A percentile compares a stretch with the other conserved stretches of the same genome.
These are phyloP conservation scores for Perca fluviatilis DNA, from an alignment of 2,113 vertebrate genomes.

Conservation along the genomic window DNA sequence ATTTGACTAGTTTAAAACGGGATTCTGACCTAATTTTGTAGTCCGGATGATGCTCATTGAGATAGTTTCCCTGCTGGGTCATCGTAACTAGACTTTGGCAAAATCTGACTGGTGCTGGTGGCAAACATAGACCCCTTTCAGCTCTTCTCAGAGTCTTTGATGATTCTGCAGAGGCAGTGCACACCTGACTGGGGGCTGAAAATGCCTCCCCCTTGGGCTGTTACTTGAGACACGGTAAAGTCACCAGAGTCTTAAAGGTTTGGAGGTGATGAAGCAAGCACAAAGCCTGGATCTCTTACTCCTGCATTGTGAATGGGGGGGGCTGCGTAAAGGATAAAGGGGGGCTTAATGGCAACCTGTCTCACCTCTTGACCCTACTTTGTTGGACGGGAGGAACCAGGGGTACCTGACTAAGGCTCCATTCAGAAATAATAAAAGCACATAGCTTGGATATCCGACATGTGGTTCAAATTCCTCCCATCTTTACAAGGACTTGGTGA, in stretches of 20 bases:
- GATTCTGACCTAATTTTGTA: slow-evolving; percentile 31
- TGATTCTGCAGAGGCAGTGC: slow-evolving; percentile 31
- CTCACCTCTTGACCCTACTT: slow-evolving; percentile 78
- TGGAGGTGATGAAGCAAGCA: slow-evolving; percentile 78
- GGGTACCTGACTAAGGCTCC: slow-evolving; percentile 69
- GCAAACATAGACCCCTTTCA: slow-evolving; percentile 32
- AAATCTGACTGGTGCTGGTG: slow-evolving; percentile 28
- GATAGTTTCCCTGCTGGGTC: slow-evolving; percentile 42
- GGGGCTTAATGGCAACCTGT: slow-evolving; percentile 77
- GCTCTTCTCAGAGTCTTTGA: slow-evolving; percentile 8
- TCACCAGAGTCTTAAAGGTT: slow-evolving; percentile 72
- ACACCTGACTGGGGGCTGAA: slow-evolving; percentile 60
- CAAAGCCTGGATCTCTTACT: slow-evolving; percentile 69
- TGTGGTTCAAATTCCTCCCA: slow-evolving; percentile 76
- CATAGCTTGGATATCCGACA: slow-evolving; percentile 75
- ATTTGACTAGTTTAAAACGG: slow-evolving; percentile 15
- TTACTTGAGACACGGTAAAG: slow-evolving; percentile 73
- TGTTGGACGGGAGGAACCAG: slow-evolving; percentile 71
- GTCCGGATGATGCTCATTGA: slow-evolving; percentile 28
- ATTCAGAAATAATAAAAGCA: slow-evolving; percentile 78
- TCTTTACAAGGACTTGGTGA: slow-evolving; percentile 66
- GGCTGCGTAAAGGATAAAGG: slow-evolving; percentile 58
- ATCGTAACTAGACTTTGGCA: slow-evolving; percentile 20
- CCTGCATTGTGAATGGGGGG: slow-evolving; percentile 49
- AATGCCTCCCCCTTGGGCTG: slow-evolving; percentile 59